Evolutionary conservation across 1,140 invertebrate genomes (phyloP), one percentile per base, ranked within the genome.

Genomic region (Papilio machaon): DNA sequence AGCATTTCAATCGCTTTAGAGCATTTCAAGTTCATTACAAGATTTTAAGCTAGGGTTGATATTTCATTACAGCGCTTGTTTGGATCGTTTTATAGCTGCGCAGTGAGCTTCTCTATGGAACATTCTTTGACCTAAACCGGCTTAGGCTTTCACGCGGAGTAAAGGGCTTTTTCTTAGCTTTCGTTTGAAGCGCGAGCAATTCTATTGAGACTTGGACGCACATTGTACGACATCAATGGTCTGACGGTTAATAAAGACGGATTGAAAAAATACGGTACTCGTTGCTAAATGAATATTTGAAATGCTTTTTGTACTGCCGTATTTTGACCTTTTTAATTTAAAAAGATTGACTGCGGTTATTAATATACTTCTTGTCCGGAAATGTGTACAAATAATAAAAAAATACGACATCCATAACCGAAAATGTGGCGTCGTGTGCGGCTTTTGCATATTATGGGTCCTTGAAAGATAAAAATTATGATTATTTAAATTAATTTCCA

Each of bases 131-230:
- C 84, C 79, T 81, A 81, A 87, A 85, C 85, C 86, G 85, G 83
- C 88, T 89, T 86, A 88, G 85, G 86, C 88, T 89, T 89, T 90
- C 86, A 87, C 86, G 82, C 83, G 80, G 79, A 82, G 83, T 88
- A 88, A 85, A 86, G 85, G 82, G 84, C 84, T 85, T 87, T 90
- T 90, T 90, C 86, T 87, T 89, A 86, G 81, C 83, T 86, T 86
- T 85, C 81, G 74, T 81, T 88, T 84, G 81, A 85, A 82, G 85
- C 82, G 82, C 76, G 81, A 85, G 86, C 83, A 86, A 86, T 89
- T 87, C 86, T 87, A 89, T 91, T 90, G 88, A 92, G 85, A 82
- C 81, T 88, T 78, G 78, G 80, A 82, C 83, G 74, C 83, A 87
- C 82, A 88, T 86, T 88, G 85, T 87, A 84, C 82, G 82, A 81